Conservation (phyloP, 2,797 vertebrate genomes). For the Galago senegalensis region DNA sequence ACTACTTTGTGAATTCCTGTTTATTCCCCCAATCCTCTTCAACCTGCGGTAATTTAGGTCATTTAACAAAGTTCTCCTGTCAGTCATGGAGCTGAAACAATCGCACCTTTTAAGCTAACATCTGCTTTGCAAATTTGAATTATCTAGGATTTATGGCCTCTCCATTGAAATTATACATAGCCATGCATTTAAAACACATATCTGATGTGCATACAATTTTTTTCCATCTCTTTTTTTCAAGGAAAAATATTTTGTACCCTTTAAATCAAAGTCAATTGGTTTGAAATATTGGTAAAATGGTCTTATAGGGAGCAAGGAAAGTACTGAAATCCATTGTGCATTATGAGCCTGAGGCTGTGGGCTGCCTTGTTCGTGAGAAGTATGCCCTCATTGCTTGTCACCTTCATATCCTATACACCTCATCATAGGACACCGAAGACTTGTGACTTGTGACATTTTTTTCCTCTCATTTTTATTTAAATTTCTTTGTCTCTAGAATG, state of each 20-base stretch:
- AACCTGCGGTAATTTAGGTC: accelerated
- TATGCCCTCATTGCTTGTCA: accelerated
- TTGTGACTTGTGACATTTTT: neutral
- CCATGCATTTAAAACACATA: accelerated
- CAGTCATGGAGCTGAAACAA: accelerated
- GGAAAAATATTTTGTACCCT: neutral
- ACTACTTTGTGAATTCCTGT: accelerated
- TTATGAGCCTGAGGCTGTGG: accelerated
- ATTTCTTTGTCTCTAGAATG: neutral
- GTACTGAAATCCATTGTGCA: neutral
- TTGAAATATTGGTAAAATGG: neutral
- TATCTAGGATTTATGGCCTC: neutral
- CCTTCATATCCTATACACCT: neutral
- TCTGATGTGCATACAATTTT: accelerated
- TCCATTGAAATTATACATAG: neutral
- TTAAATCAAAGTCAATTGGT: neutral
- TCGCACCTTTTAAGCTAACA: neutral
- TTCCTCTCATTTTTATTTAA: neutral
- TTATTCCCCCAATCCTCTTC: neutral
- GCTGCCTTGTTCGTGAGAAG: neutral
- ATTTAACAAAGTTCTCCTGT: neutral
- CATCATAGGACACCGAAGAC: too few species aligned
- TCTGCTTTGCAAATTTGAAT: neutral
- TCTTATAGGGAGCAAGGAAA: neutral
- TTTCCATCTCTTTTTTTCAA: neutral